Base-by-base conservation (phyloP, 2,888 invertebrate species). In the Anarsia innoxiella region DNA sequence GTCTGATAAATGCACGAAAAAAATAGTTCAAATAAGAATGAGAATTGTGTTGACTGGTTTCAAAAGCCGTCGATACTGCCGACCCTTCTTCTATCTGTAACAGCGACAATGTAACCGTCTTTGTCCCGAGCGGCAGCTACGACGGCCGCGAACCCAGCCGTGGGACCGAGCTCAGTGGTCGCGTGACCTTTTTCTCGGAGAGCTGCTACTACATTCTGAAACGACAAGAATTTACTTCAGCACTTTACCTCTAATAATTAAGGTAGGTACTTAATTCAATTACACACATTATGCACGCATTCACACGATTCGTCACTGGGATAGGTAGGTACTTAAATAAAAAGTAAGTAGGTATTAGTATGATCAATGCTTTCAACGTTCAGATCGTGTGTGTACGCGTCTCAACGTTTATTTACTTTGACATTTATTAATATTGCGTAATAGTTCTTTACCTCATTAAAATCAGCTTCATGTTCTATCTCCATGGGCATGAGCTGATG, bases 401-500 rank as follows among this genome's bases (percentile, higher is more conserved):
- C n/a, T n/a, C n/a, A n/a, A n/a, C n/a, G n/a, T n/a, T n/a, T n/a
- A n/a, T n/a, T n/a, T n/a, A n/a, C n/a, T n/a, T n/a, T n/a, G n/a
- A n/a, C n/a, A n/a, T n/a, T n/a, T n/a, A n/a, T n/a, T n/a, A n/a
- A n/a, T n/a, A n/a, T 5, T 19, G 14, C 6, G 14, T 16, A 15
- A 27, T 11, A 37, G 37, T 23, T 36, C 4, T 39, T 70, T 66
- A 91, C 90, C 58, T 69, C 42, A 37, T 88, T 74, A 52, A 92
- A 89, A 34, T 85, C 87, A 0, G 66, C 56, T 60, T 95, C 94
- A 48, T 91, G 87, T 40, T 89, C 86, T 1, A 94, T 68, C 39
- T 80, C 73, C 89, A 93, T 92, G 0, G 95, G 95, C 31, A 90
- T 77, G 38, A 96, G 88, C 66, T 97, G 97, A 67, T 97, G 96